Percentiles rank a stretch among this genome's conserved stretches.
Conservation (phyloP, 2,888 invertebrate genomes). For the Sepiola atlantica region DNA sequence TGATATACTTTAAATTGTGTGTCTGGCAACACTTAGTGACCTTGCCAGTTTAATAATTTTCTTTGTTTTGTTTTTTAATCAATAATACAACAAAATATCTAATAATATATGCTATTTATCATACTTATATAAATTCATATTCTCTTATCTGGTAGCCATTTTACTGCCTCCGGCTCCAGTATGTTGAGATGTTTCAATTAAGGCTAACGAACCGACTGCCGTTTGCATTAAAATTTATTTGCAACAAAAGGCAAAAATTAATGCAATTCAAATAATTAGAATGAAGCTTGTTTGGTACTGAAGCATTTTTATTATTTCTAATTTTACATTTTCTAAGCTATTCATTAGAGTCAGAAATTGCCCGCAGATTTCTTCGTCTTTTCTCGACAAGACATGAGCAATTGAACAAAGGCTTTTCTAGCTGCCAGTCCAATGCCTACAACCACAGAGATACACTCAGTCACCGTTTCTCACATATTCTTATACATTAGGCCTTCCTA, state of each 20-base stretch:
- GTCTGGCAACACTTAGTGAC: neutral
- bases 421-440: neutral
- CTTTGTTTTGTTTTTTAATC: neutral
- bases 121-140: neutral
- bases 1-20: neutral
- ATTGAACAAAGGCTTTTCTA: neutral
- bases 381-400: neutral
- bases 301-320: slow-evolving; percentile 13
- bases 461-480: neutral
- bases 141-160: neutral
- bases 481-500: neutral
- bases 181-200: slow-evolving; percentile 32
- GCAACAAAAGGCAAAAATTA: slow-evolving; percentile 1
- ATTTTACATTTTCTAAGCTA: slow-evolving; percentile 32
- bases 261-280: neutral
- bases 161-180: neutral
- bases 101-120: neutral
- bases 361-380: neutral
- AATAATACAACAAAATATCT: neutral
- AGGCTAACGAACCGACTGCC: neutral
- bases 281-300: slow-evolving; percentile 20
- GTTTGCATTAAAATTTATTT: slow-evolving; percentile 32
- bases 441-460: neutral
- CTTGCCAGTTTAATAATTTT: neutral
- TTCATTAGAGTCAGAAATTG: slow-evolving; percentile 2